Evolutionary conservation across 2,797 vertebrate genomes (phyloP), one percentile per base, ranked within the genome.

Genomic region (Acanthurus tractus): DNA sequence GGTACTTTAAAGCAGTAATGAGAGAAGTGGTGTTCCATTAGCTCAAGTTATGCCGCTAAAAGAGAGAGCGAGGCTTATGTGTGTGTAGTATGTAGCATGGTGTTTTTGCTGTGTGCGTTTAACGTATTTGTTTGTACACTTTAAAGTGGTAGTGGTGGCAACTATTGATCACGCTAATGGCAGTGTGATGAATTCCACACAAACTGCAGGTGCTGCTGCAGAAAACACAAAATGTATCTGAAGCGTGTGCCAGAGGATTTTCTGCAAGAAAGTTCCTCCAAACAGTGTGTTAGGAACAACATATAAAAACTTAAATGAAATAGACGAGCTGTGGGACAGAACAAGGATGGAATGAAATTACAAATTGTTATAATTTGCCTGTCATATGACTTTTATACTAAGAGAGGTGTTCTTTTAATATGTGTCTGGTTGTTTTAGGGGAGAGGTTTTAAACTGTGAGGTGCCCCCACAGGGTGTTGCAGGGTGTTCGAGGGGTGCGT

Each of bases 21-120:
- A 76, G 74, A 76, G 54, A 79, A 65, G 67, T 62, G 56, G 55
- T 67, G 53, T 65, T 81, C 86, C 76, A 87, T 92, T 80, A 86
- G 68, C 63, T 76, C 17, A 55, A 74, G 44, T 74, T 76, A 63
- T 66, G 46, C 68, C 63, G 38, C 59, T 75, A 65, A 78, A 67
- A 48, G 65, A 57, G 34, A 79, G 75, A 73, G 67, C 80, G 79
- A 63, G 65, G 70, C 71, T 69, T 63, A 23, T 65, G 71, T 81
- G 61, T 74, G 64, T 73, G 38, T 62, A 40, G 18, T 74, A 23
- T 45, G 23, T 36, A 58, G 25, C 14, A 42, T 23, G n/a, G 52
- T 52, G 10, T 67, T 70, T 78, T 45, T 81, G 52, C 48, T 44
- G 3, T 45, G 8, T 70, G 18, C 56, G 14, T 79, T 29, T 59